Evolutionary conservation across 2,113 vertebrate species (phyloP), one percentile per base, ranked within the genome.

Genomic region (Vanacampus margaritifer): DNA sequence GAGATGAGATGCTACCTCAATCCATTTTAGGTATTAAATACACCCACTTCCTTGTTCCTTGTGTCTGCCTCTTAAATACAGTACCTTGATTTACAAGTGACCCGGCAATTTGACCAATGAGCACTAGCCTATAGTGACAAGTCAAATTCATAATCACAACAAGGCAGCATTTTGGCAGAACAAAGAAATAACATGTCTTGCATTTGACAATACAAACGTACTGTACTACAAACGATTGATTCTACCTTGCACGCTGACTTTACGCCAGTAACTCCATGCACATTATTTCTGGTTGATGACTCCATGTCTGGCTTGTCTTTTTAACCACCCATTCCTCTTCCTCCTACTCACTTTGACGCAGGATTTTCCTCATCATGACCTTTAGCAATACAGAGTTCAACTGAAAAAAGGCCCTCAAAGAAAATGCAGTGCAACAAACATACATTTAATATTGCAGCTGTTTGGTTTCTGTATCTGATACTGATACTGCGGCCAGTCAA

Each of bases 221-320:
- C n/a, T n/a, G n/a, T n/a, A n/a, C n/a, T n/a, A n/a, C n/a, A n/a
- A n/a, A n/a, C n/a, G n/a, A n/a, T n/a, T n/a, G n/a, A n/a, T n/a
- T n/a, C n/a, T n/a, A n/a, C 79, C 43, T 71, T 43, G 3, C 74
- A 77, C 12, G 1, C 65, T 83, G 84, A 80, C 67, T 65, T 84
- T 75, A 85, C 73, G 74, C 72, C 59, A 73, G 45, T 79, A 79
- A 71, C 78, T 72, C 64, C 24, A 65, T 63, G 51, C 63, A 61
- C 32, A 19, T 69, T 51, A 36, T 68, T 68, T 71, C 66, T 63
- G 24, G n/a, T 28, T 5, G 0, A 54, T 62, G 59, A 69, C 63
- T 67, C 50, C 43, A 45, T 51, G 50, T 57, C 12, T 39, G 19
- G 28, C 71, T 12, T 43, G 14, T 65, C 46, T 39, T 8, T 65